Percentiles rank a stretch among this genome's conserved stretches.
Evolutionary conservation across 2,797 vertebrate genomes (phyloP).

Genomic region (Geotrypetes seraphini): DNA sequence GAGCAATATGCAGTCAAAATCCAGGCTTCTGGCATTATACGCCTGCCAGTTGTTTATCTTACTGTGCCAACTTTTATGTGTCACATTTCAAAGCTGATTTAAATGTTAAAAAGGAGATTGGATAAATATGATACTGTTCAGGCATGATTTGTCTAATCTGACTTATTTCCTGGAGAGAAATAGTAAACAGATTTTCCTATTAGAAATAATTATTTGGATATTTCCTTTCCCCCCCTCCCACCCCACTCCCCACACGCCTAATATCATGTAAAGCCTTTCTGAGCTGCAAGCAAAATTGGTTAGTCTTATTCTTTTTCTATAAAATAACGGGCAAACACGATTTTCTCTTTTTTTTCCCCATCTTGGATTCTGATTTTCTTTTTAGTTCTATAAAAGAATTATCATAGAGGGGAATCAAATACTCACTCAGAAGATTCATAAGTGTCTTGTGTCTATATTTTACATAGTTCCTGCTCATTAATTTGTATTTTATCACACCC

Average conservation of each 20-base stretch:
- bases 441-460: too few species aligned
- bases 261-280: too few species aligned
- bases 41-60: not conserved
- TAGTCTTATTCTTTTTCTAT: too few species aligned
- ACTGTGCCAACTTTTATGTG: not conserved
- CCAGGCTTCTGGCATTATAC: not conserved
- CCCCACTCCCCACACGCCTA: too few species aligned
- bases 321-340: too few species aligned
- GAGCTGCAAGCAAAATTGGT: too few species aligned
- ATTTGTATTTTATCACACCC: slow-evolving; percentile 8
- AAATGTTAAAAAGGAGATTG: slow-evolving; percentile 5
- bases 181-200: not conserved
- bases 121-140: not conserved
- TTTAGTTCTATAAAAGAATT: too few species aligned
- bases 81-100: slow-evolving; percentile 7
- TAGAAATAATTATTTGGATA: slow-evolving; percentile 1
- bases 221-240: not conserved
- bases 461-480: slow-evolving; percentile 4
- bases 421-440: too few species aligned
- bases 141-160: slow-evolving; percentile 3
- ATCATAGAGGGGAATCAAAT: too few species aligned
- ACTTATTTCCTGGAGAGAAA: not conserved
- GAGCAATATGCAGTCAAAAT: not conserved
- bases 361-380: too few species aligned
- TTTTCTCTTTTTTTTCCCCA: too few species aligned